phyloP scores from a whole-genome alignment of 2,888 invertebrate species.

The Stratiomys singularior region DNA sequence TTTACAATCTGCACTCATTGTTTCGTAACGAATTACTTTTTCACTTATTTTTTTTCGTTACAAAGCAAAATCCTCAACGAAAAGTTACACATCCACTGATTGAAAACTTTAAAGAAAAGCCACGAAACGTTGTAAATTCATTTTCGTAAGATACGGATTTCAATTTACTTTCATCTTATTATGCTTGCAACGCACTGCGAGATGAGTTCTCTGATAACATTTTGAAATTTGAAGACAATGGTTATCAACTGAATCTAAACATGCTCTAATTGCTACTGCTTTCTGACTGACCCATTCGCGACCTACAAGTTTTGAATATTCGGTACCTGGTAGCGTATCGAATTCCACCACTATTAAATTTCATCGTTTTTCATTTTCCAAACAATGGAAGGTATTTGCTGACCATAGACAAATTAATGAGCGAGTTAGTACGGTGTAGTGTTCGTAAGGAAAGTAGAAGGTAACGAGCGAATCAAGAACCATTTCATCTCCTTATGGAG shows the following conservation, averaged over 20 bases:
- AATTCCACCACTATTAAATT: neutral
- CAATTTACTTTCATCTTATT: neutral
- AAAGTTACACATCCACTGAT: too few species aligned
- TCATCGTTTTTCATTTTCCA: neutral
- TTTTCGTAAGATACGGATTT: neutral
- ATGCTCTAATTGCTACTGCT: constrained; percentile 29
- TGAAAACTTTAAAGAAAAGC: neutral
- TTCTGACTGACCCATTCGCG: neutral
- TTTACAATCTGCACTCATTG: too few species aligned
- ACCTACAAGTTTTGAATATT: constrained; percentile 2
- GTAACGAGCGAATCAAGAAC: too few species aligned
- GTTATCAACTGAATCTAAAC: constrained; percentile 22
- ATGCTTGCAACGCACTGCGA: neutral
- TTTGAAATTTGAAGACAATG: constrained; percentile 1
- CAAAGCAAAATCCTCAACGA: too few species aligned
- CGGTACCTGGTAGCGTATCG: constrained; percentile 4
- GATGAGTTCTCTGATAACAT: neutral
- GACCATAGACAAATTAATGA: neutral
- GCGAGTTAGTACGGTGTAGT: too few species aligned
- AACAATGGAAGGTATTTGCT: neutral
- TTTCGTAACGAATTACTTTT: too few species aligned
- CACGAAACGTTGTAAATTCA: neutral
- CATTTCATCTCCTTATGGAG: too few species aligned
- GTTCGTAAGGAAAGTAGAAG: too few species aligned
- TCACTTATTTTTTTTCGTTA: too few species aligned